phyloP scores from a whole-genome alignment of 2,113 vertebrate genomes.

The Plestiodon gilberti region DNA sequence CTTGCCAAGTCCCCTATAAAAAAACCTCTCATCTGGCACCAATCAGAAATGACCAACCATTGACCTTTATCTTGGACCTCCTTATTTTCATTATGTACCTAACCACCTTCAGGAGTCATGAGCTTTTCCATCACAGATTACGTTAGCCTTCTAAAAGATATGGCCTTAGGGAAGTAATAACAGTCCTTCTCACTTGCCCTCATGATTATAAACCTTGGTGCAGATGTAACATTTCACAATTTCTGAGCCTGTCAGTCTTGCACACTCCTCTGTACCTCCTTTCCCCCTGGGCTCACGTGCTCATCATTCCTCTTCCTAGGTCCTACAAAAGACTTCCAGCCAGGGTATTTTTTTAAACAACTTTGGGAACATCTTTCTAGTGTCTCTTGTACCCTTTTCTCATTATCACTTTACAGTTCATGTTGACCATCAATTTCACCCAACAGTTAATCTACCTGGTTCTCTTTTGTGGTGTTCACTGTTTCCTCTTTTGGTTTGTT shows the following conservation, averaged over 20 bases:
- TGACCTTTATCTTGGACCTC: not conserved
- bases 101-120: not conserved
- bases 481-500: not conserved
- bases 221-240: not conserved
- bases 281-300: not conserved
- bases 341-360: not conserved
- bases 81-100: not conserved
- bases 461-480: not conserved
- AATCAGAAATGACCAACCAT: not conserved
- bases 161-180: too few relatives aligned
- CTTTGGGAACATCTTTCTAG: not conserved
- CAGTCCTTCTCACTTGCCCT: not conserved
- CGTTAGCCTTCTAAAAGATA: not conserved
- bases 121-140: not conserved
- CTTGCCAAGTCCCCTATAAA: not conserved
- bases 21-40: not conserved
- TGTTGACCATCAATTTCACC: not conserved
- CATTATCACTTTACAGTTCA: not conserved
- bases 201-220: not conserved
- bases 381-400: not conserved
- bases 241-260: not conserved
- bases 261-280: not conserved
- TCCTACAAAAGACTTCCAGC: not conserved
- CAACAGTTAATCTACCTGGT: not conserved
- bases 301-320: too few relatives aligned